Percentiles rank a stretch among this genome's conserved stretches.
Evolutionary conservation across 2,797 vertebrate genomes (phyloP).

Genomic region (Anguilla pacifica): DNA sequence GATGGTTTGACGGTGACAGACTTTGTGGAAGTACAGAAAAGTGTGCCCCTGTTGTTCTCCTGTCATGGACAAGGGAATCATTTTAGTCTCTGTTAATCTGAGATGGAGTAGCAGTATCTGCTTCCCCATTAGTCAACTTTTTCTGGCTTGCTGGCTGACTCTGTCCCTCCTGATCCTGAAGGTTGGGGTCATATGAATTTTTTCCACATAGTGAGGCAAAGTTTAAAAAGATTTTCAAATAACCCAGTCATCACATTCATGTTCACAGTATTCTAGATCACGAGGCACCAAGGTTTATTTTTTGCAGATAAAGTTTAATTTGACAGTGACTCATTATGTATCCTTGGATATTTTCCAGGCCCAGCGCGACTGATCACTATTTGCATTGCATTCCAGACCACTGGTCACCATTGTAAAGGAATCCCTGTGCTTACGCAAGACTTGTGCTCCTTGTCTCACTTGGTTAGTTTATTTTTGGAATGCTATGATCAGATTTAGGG

Average conservation of each 20-base stretch:
- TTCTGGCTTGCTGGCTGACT: slow-evolving; percentile 26
- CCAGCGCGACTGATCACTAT: slow-evolving; percentile 39
- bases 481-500: neutral
- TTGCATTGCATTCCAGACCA: slow-evolving; percentile 29
- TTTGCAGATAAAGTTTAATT: slow-evolving; percentile 56
- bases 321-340: slow-evolving; percentile 35
- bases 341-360: slow-evolving; percentile 38
- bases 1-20: neutral
- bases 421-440: neutral
- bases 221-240: slow-evolving; percentile 45
- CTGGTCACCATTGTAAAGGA: neutral
- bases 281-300: slow-evolving; percentile 48
- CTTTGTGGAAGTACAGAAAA: neutral
- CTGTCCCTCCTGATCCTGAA: slow-evolving; percentile 37
- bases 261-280: slow-evolving; percentile 43
- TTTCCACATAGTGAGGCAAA: slow-evolving; percentile 38
- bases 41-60: neutral
- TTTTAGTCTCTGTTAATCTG: neutral
- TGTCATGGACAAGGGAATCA: neutral
- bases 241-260: slow-evolving; percentile 49
- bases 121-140: slow-evolving; percentile 33
- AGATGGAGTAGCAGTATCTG: slow-evolving; percentile 30
- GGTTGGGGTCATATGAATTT: slow-evolving; percentile 28
- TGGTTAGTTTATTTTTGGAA: slow-evolving; percentile 3
- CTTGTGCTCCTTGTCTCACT: neutral